Base-by-base conservation (phyloP, 2,888 invertebrate genomes). In the Corythucha ciliata region DNA sequence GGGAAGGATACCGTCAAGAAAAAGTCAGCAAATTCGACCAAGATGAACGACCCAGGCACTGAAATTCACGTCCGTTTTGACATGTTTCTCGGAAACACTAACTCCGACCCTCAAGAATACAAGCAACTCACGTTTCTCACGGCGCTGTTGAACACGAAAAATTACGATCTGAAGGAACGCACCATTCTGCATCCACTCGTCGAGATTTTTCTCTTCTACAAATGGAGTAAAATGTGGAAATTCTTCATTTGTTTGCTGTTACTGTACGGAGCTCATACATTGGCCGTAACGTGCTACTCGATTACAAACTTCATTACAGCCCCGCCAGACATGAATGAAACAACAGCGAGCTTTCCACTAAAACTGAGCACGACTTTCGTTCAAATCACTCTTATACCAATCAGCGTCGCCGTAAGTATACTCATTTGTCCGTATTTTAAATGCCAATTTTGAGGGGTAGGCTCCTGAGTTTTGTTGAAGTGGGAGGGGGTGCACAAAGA, bases 41-140 rank as follows among this genome's bases (percentile, higher is more conserved):
- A n/a, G n/a, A 61, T 72, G 4, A 68, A 69, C 57, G 69, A 72
- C 33, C 59, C 64, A 1, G 34, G 48, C 29, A 74, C 74, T 59
- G 67, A 70, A 57, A 69, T 77, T 0, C 71, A 67, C 14, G 68
- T 76, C 2, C 70, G 76, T 58, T 77, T 72, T 57, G 68, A 70
- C 21, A 68, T 76, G n/a, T 53, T 66, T 14, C 48, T 57, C 14
- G 34, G 45, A n/a, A 10, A 44, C 1, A 45, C 33, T 22, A 34
- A 45, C 25, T 58, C 61, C 2, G 29, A 45, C 7, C 27, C 42
- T 21, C 41, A 55, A 3, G 41, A 52, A 20, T 32, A 52, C 8
- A 70, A 73, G 54, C 75, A 75, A 58, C 74, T 75, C 71, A 72
- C 72, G 59, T 74, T 76, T 0, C 69, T 76, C 34, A 72, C 74